phyloP scores from a whole-genome alignment of 92 coral and sea anemone genomes.

The Paramuricea clavata region DNA sequence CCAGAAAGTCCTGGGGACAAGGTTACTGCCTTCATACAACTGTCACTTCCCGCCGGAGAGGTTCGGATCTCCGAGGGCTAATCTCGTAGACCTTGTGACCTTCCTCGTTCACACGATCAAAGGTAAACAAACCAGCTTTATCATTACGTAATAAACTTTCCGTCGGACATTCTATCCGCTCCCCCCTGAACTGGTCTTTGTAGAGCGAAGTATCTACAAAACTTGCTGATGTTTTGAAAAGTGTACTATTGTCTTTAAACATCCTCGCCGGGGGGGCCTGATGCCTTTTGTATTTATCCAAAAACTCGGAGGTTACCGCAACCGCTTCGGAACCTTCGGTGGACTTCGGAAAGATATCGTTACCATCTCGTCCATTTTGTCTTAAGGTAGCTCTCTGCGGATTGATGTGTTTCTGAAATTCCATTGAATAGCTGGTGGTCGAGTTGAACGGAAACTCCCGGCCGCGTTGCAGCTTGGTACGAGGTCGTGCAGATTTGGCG shows the following conservation, averaged over 20 bases:
- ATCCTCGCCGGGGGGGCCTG: constrained; percentile 85
- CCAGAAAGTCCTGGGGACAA: neutral
- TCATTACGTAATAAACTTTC: constrained; percentile 72
- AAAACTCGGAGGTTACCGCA: constrained; percentile 84
- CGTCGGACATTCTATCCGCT: constrained; percentile 78
- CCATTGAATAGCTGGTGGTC: constrained; percentile 83
- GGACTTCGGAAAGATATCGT: constrained; percentile 82
- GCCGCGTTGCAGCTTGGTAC: constrained; percentile 92
- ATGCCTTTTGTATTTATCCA: constrained; percentile 90
- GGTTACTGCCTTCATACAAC: neutral
- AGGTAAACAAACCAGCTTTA: constrained; percentile 59
- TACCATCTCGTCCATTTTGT: constrained; percentile 76
- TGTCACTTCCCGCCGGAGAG: constrained; percentile 26
- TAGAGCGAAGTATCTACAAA: constrained; percentile 75
- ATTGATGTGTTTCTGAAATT: constrained; percentile 74
- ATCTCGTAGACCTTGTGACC: constrained; percentile 80
- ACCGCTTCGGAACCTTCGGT: constrained; percentile 2
- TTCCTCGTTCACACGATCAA: constrained; percentile 86
- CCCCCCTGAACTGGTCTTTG: constrained; percentile 84
- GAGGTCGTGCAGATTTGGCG: constrained; percentile 89
- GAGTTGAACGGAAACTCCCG: constrained; percentile 86
- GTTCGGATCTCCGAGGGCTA: constrained; percentile 28
- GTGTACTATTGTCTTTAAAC: constrained; percentile 84
- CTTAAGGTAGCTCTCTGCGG: constrained; percentile 72
- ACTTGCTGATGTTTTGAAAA: constrained; percentile 80